Percentiles rank a stretch among this genome's conserved stretches.
phyloP scores from a whole-genome alignment of 2,113 vertebrate species.

The Apodemus sylvaticus region DNA sequence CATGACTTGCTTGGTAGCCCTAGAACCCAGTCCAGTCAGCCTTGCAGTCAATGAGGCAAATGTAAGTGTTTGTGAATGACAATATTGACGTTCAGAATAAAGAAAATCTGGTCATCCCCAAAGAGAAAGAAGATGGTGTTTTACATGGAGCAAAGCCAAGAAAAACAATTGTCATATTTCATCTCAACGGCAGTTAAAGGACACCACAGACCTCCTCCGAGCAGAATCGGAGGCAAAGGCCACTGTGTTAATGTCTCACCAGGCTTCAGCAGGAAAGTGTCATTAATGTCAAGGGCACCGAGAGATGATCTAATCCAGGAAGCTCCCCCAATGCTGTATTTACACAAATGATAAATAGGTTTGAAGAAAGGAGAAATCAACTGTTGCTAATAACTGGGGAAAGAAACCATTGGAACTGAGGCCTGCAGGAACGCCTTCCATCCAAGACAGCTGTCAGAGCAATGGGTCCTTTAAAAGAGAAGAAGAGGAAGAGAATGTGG shows the following conservation, averaged over 20 bases:
- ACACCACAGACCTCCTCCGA: slow-evolving; percentile 46
- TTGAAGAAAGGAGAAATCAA: slow-evolving; percentile 69
- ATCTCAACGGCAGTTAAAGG: background rate
- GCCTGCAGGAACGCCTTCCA: slow-evolving; percentile 42
- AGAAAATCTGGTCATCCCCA: background rate
- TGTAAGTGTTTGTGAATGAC: background rate
- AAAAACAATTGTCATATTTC: background rate
- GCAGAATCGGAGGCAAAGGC: background rate
- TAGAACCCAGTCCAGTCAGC: background rate
- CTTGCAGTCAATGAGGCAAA: background rate
- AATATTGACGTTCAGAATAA: background rate
- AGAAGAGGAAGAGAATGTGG: background rate
- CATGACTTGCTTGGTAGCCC: background rate
- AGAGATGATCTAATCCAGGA: slow-evolving; percentile 73
- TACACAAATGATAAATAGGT: slow-evolving; percentile 66
- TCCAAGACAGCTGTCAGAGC: slow-evolving; percentile 44
- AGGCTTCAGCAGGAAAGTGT: slow-evolving; percentile 1
- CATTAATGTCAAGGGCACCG: slow-evolving; percentile 58
- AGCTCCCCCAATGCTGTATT: slow-evolving; percentile 66
- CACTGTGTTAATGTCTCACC: slow-evolving; percentile 1
- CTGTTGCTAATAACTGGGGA: slow-evolving; percentile 47
- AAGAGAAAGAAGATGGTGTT: slow-evolving; percentile 25
- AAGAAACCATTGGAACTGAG: slow-evolving; percentile 58
- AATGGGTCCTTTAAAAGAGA: background rate
- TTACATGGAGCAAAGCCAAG: slow-evolving; percentile 8